Evolutionary conservation across 2,797 vertebrate species (phyloP), one percentile per base, ranked within the genome.

Genomic region (Dicrostonyx torquatus): DNA sequence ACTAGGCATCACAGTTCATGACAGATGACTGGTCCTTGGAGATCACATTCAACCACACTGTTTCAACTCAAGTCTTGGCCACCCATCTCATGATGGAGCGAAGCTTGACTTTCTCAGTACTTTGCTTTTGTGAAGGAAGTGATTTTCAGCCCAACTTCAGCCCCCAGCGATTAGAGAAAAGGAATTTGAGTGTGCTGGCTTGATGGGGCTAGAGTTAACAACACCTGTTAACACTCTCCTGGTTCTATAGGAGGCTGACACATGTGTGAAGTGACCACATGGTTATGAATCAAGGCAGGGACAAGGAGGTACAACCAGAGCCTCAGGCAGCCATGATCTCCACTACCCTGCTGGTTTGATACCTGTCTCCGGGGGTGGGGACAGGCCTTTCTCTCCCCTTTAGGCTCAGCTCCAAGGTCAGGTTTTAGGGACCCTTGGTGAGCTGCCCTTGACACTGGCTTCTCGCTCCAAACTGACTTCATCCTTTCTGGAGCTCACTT

Each of bases 101-200:
- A 84, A 89, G 79, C 29, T 26, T 26, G 70, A 76, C 68, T 87
- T 53, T 91, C 64, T 80, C 12, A 5, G 66, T n/a, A 22, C n/a
- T 95, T 31, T 10, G 55, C 43, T 92, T 89, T 89, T 50, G 58
- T 66, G 77, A 95, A 90, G 92, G 93, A 82, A 95, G 79, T 26
- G 31, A 78, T 62, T 94, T 94, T 78, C 24, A 8, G 48, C 34
- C 50, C 15, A 45, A 53, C 40, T 43, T 62, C 3, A 7, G 45
- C 58, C 80, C n/a, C 13, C 22, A 80, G 77, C 64, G 77, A 93
- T 64, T 53, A 79, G 0, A 10, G 84, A 50, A 96, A 93, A 91
- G 22, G 48, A 85, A 80, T 6, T 55, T 60, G 75, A 93, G 22
- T 58, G 18, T 55, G 53, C 48, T 29, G 50, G 17, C n/a, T 60